Evolutionary conservation across 1,140 invertebrate genomes (phyloP), one percentile per base, ranked within the genome.

Genomic region (Hypsibius dujardini): DNA sequence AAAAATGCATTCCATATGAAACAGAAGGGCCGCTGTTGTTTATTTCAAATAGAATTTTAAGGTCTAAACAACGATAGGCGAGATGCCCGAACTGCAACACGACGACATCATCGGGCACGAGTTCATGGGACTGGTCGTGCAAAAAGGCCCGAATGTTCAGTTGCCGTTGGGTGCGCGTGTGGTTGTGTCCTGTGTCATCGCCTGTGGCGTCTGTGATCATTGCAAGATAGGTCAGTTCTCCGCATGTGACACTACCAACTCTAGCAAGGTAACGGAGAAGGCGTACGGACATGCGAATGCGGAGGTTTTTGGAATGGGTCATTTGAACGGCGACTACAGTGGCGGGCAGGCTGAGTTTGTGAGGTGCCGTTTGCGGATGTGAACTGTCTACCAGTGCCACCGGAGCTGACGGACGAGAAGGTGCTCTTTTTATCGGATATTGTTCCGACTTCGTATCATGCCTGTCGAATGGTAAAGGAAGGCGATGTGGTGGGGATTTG

Each of bases 41-140:
- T n/a, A n/a, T n/a, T n/a, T n/a, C n/a, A n/a, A n/a, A n/a, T n/a
- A n/a, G n/a, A n/a, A n/a, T n/a, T n/a, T n/a, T n/a, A n/a, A n/a
- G n/a, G n/a, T n/a, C n/a, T n/a, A n/a, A n/a, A n/a, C n/a, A n/a
- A n/a, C n/a, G n/a, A n/a, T n/a, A n/a, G n/a, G 74, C 15, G 70
- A 60, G 2, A 46, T 74, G 14, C 72, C 69, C 15, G 74, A 72
- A 15, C 70, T 74, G 73, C 46, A 72, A 72, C 42, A 71, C 15
- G 72, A 73, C 1, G 73, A 74, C 69, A 74, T 74, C 28, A 14
- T 71, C 46, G 74, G 74, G 3, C 74, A 74, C 46, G 74, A 74
- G 69, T 74, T 74, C 60, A 71, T 74, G 69, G 74, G 74, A 15
- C 42, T 69, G 15, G 47, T 74, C 2, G 69, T 69, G 47, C 72